A percentile compares a stretch with the other conserved stretches of the same genome.
Evolutionary conservation across 2,797 vertebrate genomes (phyloP).

Genomic region (Argentina silus): DNA sequence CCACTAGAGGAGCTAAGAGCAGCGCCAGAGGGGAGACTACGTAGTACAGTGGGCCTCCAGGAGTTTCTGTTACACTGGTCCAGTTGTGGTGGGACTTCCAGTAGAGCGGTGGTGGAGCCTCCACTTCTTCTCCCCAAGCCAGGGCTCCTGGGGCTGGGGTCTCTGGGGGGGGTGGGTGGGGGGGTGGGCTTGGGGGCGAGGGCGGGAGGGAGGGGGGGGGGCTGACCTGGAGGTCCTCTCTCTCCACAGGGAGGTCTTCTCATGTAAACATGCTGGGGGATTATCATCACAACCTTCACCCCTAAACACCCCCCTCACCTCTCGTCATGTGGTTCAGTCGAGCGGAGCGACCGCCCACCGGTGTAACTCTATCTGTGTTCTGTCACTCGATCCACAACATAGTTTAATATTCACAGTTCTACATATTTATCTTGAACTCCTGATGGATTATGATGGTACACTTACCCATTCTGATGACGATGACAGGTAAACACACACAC

Average conservation of each 20-base stretch:
- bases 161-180: constrained; percentile 49
- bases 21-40: background rate
- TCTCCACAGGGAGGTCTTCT: constrained; percentile 44
- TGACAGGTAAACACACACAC: background rate
- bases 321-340: constrained; percentile 1
- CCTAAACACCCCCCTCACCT: constrained; percentile 25
- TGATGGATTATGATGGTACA: background rate
- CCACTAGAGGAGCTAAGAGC: background rate
- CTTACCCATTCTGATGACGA: background rate
- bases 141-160: background rate
- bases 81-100: background rate
- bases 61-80: background rate
- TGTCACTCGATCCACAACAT: no score
- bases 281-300: constrained; percentile 15
- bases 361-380: no score
- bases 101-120: background rate
- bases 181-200: constrained; percentile 32
- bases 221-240: constrained; percentile 51
- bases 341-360: background rate
- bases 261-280: constrained; percentile 48
- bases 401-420: background rate
- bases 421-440: background rate
- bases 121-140: background rate
- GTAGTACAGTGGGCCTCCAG: background rate
- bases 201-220: constrained; percentile 45